phyloP scores from a whole-genome alignment of 2,888 invertebrate genomes.

The Palloptera scutellata region DNA sequence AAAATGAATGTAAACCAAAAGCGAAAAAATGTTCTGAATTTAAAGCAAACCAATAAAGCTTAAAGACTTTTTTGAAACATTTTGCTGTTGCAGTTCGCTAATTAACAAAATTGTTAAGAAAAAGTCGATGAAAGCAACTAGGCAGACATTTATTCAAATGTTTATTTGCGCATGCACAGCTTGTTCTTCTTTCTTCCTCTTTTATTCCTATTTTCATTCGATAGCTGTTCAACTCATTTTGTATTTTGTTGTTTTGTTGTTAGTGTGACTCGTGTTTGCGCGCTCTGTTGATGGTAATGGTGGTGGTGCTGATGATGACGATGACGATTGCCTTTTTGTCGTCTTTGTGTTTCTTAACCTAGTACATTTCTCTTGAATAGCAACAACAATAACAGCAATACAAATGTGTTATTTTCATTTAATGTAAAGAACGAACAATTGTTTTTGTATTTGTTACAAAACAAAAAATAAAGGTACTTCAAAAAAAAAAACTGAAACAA shows the following conservation, averaged over 20 bases:
- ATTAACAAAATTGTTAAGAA: too few species aligned
- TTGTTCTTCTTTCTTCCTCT: not conserved
- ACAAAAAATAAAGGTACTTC: not conserved
- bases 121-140: not conserved
- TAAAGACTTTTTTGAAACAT: too few species aligned
- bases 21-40: too few species aligned
- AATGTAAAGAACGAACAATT: not conserved
- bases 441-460: not conserved
- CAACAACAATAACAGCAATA: not conserved
- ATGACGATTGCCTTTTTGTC: not conserved
- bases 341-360: not conserved
- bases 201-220: slow-evolving; percentile 2
- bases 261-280: slow-evolving; percentile 6
- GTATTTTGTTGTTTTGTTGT: not conserved
- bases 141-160: slow-evolving; percentile 29
- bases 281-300: not conserved
- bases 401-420: slow-evolving; percentile 17
- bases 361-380: not conserved
- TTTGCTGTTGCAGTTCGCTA: too few species aligned
- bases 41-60: too few species aligned
- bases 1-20: too few species aligned
- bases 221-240: not conserved
- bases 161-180: slow-evolving; percentile 25
- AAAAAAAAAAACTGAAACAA: not conserved
- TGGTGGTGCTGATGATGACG: not conserved